Conservation (phyloP, 2,113 vertebrate genomes). For the Gracilinanus agilis region DNA sequence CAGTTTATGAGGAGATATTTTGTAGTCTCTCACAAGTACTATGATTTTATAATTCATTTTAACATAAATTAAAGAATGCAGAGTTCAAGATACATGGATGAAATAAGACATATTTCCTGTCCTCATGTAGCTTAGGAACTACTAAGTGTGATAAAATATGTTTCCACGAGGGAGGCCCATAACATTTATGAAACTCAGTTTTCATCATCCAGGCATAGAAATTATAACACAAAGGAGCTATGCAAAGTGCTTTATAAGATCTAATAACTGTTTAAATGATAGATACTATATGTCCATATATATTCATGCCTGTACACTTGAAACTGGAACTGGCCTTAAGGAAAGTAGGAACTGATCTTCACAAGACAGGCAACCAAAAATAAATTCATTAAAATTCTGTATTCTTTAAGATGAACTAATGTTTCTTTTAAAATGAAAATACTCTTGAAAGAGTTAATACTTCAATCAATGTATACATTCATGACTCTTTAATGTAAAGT, state of each 20-base stretch:
- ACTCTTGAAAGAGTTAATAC: neutral
- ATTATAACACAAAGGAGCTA: neutral
- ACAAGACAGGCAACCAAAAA: neutral
- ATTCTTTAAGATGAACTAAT: neutral
- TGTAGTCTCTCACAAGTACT: neutral
- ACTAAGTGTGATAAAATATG: neutral
- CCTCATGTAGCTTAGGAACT: neutral
- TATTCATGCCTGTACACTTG: neutral
- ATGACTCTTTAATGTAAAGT: neutral
- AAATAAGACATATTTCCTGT: neutral
- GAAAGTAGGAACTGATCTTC: neutral
- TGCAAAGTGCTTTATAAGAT: neutral
- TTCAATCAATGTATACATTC: neutral
- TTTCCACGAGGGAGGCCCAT: neutral
- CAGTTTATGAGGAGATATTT: slow-evolving; percentile 18
- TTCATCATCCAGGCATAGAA: neutral
- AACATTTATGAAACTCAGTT: neutral
- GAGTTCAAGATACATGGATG: neutral
- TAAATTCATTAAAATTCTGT: neutral
- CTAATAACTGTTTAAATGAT: neutral
- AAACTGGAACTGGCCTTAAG: neutral
- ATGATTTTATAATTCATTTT: neutral
- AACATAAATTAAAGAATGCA: neutral
- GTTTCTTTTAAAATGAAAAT: neutral
- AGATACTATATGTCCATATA: neutral